Conservation (phyloP, 64 coral and sea anemone species). For the Actinia tenebrosa region DNA sequence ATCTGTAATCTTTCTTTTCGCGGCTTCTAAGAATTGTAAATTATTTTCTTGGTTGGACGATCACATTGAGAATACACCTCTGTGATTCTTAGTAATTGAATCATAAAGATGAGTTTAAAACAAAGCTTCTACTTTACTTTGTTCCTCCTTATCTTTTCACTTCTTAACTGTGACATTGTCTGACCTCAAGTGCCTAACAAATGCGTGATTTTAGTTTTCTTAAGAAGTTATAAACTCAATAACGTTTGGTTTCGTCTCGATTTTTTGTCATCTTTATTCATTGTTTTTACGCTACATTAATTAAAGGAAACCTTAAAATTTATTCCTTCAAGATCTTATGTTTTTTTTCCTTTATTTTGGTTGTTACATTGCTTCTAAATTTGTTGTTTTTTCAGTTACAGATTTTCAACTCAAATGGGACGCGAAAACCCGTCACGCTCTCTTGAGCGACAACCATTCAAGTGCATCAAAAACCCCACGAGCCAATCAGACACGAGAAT, state of each 20-base stretch:
- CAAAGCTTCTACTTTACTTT: constrained; percentile 22
- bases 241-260: not conserved
- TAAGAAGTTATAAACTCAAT: not conserved
- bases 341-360: not conserved
- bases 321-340: not conserved
- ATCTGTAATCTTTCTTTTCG: constrained; percentile 15
- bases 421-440: not conserved
- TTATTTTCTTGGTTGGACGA: constrained; percentile 5
- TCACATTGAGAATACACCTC: constrained; percentile 9
- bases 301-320: not conserved
- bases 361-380: not conserved
- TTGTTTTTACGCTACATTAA: not conserved
- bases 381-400: not conserved
- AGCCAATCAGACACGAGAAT: constrained; percentile 59
- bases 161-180: constrained; percentile 11
- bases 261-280: not conserved
- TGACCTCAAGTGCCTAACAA: not conserved
- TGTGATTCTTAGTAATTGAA: not conserved
- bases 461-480: not conserved
- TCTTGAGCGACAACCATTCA: constrained; percentile 5
- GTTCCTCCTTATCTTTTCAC: constrained; percentile 14
- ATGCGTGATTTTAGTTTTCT: not conserved
- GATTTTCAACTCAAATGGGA: not conserved
- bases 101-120: not conserved
- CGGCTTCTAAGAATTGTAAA: not conserved